Base-by-base conservation (phyloP, 2,113 vertebrate genomes). In the Neogale vison region DNA sequence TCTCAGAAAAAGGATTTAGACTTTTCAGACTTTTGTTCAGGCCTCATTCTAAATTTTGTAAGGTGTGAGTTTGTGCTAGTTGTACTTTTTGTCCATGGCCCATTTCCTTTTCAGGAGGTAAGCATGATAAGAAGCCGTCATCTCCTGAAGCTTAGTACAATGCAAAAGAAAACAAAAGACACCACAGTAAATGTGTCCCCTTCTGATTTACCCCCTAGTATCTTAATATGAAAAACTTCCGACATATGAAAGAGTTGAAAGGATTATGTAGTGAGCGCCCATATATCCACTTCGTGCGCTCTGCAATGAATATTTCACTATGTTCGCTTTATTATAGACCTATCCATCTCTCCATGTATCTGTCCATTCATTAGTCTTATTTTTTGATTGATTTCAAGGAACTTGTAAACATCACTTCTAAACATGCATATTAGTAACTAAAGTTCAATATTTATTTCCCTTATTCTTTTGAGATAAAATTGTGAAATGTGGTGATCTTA, bases 351-450 rank as follows among this genome's bases (percentile, higher is more conserved):
- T 26, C 80, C 47, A 2, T 36, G 31, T 69, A n/a, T 69, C 42
- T 36, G 0, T 57, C 80, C 59, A 13, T 7, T 95, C 47, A 42
- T 84, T 50, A 47, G 55, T 67, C 63, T 90, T 72, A 74, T 36
- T 84, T 74, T 59, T 93, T 72, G 1, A 69, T 95, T 55, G 20
- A 77, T 52, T 96, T 93, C 31, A 74, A 90, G 76, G 86, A 72
- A 94, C 26, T 72, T 90, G n/a, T 20, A 79, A 65, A 23, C 6
- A 31, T 72, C 18, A 59, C 18, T 90, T 88, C 61, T 87, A 42
- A 24, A 39, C 13, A 72, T 47, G 20, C 2, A 3, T 83, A 14
- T 92, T 67, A 24, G 74, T 74, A 61, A 93, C 17, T 86, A 42
- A 79, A 91, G 63, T 81, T 63, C 26, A 63, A 2, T 65, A 15